Percentiles rank a stretch among this genome's conserved stretches.
These are phyloP conservation scores for Meleagris gallopavo DNA, from an alignment of 2,113 vertebrate species.

Conservation along the genomic window DNA sequence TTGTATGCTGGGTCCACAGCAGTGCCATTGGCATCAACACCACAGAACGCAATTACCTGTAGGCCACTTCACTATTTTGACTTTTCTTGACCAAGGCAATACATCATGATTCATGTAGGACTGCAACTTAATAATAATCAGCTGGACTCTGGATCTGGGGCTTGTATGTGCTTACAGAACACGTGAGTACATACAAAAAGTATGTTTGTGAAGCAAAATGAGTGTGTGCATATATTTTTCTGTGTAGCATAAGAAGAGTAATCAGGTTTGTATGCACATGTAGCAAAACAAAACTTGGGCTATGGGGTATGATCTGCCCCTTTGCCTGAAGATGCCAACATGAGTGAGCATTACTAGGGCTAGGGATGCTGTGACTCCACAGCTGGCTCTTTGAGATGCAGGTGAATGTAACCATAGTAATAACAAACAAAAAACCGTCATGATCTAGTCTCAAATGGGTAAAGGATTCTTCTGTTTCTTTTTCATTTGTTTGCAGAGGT, in stretches of 20 bases:
- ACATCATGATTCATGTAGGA: not conserved
- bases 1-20: not conserved
- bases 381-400: not conserved
- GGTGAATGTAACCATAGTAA: not conserved
- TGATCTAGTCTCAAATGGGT: not conserved
- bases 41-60: not conserved
- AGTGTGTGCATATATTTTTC: not conserved
- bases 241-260: not conserved
- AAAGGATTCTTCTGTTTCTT: not conserved
- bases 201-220: not conserved
- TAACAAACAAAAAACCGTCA: not conserved
- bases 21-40: not conserved
- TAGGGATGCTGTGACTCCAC: not conserved
- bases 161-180: not conserved
- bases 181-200: not conserved
- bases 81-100: not conserved
- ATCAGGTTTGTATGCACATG: not conserved
- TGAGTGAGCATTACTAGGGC: not conserved
- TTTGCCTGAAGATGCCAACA: not conserved
- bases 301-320: not conserved
- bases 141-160: not conserved
- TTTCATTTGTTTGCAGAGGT: not conserved
- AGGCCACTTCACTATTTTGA: not conserved
- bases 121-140: not conserved
- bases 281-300: not conserved